These are phyloP conservation scores for Augochlorella aurata DNA, from an alignment of 2,888 invertebrate species.

Conservation along the genomic window DNA sequence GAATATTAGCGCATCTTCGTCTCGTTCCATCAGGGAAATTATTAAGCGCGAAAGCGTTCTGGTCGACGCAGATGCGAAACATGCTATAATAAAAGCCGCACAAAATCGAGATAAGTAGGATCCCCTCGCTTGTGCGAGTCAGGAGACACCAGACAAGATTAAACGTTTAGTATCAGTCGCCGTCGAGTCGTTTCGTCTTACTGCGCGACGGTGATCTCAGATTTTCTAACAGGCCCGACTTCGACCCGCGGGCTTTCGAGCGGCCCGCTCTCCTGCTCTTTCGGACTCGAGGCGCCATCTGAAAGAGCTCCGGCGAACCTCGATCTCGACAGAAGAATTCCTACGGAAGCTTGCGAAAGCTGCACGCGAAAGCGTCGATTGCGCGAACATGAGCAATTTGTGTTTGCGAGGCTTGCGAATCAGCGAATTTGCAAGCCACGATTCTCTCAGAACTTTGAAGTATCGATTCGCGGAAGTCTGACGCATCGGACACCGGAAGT, in stretches of 20 bases:
- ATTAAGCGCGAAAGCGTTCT: not conserved
- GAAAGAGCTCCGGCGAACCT: not conserved
- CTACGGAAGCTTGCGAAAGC: constrained; percentile 13
- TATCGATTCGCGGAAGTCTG: not conserved
- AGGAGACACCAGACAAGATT: too few relatives aligned
- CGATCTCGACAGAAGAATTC: not conserved
- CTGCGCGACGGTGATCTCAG: too few relatives aligned
- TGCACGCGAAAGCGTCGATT: not conserved
- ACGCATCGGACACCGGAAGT: not conserved
- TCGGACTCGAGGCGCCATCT: constrained; percentile 22
- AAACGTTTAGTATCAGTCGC: too few relatives aligned
- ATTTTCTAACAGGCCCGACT: too few relatives aligned
- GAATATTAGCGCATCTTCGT: too few relatives aligned
- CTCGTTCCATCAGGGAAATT: not conserved
- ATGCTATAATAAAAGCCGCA: too few relatives aligned
- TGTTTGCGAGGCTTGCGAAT: not conserved
- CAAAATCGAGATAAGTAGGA: too few relatives aligned
- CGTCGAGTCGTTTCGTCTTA: too few relatives aligned
- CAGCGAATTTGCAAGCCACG: not conserved
- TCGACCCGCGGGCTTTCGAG: not conserved
- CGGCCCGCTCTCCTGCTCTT: not conserved
- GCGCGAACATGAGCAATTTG: not conserved
- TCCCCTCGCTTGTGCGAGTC: too few relatives aligned
- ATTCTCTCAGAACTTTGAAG: not conserved
- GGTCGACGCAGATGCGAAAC: too few relatives aligned